Percentiles rank a stretch among this genome's conserved stretches.
Conservation (phyloP, 2,888 invertebrate species). For the Beris morrisii region DNA sequence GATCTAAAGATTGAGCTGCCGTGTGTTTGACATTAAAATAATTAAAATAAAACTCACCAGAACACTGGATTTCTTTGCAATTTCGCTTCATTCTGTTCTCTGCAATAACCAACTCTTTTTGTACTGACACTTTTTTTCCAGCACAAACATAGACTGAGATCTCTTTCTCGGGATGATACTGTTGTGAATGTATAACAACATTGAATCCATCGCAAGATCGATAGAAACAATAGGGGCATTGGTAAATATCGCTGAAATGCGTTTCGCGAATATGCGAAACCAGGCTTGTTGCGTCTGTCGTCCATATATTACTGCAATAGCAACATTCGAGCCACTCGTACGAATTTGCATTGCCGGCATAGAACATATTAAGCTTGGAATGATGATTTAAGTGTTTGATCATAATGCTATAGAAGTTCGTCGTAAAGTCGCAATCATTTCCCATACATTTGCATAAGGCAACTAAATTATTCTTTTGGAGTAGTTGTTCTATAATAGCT, state of each 20-base stretch:
- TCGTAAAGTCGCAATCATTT: slow-evolving; percentile 57
- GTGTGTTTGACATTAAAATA: too few relatives aligned
- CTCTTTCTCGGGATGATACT: slow-evolving; percentile 30
- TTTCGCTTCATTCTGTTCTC: too few relatives aligned
- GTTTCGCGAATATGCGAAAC: slow-evolving; percentile 64
- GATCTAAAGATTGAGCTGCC: too few relatives aligned
- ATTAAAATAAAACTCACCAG: too few relatives aligned
- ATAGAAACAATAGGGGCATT: slow-evolving; percentile 71
- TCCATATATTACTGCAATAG: slow-evolving; percentile 57
- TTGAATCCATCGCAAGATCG: slow-evolving; percentile 54
- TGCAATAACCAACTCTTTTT: too few relatives aligned
- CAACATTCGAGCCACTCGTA: slow-evolving; percentile 58
- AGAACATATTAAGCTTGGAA: neutral
- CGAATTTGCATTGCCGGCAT: too few relatives aligned
- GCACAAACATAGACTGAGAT: too few relatives aligned
- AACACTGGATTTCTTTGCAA: too few relatives aligned
- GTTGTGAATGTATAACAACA: slow-evolving; percentile 35
- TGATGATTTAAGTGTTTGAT: slow-evolving; percentile 56
- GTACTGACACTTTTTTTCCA: neutral
- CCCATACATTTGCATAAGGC: slow-evolving; percentile 62
- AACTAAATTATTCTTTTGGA: slow-evolving; percentile 34
- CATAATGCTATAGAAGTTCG: slow-evolving; percentile 51
- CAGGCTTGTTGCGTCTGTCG: slow-evolving; percentile 50
- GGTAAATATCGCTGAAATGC: slow-evolving; percentile 65
- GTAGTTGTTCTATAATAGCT: slow-evolving; percentile 11